These are phyloP conservation scores for Heteromyza rotundicornis DNA, from an alignment of 2,888 invertebrate genomes.

Conservation along the genomic window DNA sequence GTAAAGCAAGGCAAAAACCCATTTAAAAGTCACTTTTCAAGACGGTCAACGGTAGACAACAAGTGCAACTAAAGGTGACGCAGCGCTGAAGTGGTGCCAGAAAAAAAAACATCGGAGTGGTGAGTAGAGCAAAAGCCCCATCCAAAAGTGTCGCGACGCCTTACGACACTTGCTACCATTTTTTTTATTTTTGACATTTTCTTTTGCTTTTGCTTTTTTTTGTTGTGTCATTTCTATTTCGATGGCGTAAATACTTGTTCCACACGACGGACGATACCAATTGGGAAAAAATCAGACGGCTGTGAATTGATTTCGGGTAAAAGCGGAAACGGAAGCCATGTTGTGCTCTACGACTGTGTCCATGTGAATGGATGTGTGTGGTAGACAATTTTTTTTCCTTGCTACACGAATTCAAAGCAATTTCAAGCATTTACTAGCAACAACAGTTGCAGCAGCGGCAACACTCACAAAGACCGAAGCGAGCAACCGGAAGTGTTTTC, in stretches of 20 bases:
- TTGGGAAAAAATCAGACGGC: conserved; percentile 21
- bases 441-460: neutral
- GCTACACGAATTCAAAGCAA: conserved; percentile 49
- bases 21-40: too few relatives aligned
- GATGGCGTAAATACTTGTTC: neutral
- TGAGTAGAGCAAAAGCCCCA: conserved; percentile 11
- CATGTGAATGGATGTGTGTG: conserved; percentile 2
- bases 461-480: neutral
- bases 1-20: too few relatives aligned
- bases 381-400: conserved; percentile 21
- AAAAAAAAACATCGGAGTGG: conserved; percentile 10
- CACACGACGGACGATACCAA: conserved; percentile 32
- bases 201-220: neutral
- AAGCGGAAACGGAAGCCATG: conserved; percentile 32
- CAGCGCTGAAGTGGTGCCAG: conserved; percentile 8
- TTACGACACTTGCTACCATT: neutral
- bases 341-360: conserved; percentile 25
- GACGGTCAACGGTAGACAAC: too few relatives aligned
- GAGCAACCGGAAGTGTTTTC: conserved; percentile 24
- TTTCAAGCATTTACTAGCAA: conserved; percentile 31
- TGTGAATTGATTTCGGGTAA: conserved; percentile 37
- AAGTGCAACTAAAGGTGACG: too few relatives aligned
- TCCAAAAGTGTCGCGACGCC: too few relatives aligned
- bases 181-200: neutral
- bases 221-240: too few relatives aligned